Base-by-base conservation (phyloP, 92 coral and sea anemone genomes). In the Chrysogorgia sp. region DNA sequence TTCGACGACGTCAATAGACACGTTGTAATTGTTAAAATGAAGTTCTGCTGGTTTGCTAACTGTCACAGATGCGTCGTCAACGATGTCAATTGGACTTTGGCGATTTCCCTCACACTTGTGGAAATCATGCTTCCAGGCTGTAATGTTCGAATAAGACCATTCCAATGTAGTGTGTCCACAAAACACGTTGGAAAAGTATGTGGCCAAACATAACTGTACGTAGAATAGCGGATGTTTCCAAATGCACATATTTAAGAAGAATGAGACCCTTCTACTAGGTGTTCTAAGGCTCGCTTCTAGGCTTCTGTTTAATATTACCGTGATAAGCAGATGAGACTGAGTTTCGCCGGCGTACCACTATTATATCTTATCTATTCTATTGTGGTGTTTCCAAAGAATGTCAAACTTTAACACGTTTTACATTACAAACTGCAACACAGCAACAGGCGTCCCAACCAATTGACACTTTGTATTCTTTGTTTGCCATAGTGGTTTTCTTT, bases 81-180 rank as follows among this genome's bases (percentile, higher is more conserved):
- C 62, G 45, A 96, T 89, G 79, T 91, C 81, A 19, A 96, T 66
- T 0, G 99, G 99, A 29, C 97, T 91, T 31, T 96, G 99, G 29
- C 40, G 55, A 25, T 6, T 47, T 2, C 97, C 99, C 15, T 61
- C 86, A 83, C 99, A 96, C 21, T 74, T 40, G 17, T 83, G 63
- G 31, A 31, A 91, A 2, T 41, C 76, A 13, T 69, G n/a, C 24
- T 82, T 58, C 99, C 99, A 96, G 81, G 86, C 41, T 17, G 29
- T 28, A 9, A 40, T 72, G 21, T 56, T 28, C 49, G 10, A 35
- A 28, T 72, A 72, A 19, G 79, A 72, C 79, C 79, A 72, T 1
- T 72, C 63, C 29, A 1, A 7, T 1, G 63, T 3, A 13, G 32
- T 1, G 23, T 15, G 5, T 23, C 13, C 49, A 49, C 65, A 72